Evolutionary conservation across 2,888 invertebrate genomes (phyloP), one percentile per base, ranked within the genome.

Genomic region (Exocentrus adspersus): DNA sequence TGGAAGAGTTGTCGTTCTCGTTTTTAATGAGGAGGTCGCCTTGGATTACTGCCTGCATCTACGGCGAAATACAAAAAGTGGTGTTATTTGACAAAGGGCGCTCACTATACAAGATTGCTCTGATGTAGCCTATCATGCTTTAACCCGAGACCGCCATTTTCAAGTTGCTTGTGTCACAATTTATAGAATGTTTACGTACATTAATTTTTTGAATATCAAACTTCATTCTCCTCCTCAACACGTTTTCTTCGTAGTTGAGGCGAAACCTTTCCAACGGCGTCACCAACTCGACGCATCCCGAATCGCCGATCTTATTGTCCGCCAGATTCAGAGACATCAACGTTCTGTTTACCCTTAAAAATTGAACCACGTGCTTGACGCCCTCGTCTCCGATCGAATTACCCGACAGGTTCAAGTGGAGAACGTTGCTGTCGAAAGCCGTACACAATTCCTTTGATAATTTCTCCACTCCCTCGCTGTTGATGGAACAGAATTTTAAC

Each of bases 351-450:
- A 74, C 65, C 51, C 82, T 78, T 50, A 84, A 72, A 68, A 80
- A 76, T 12, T 69, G 62, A 0, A 78, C 80, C 1, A 83, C 57
- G 12, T 75, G 53, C 21, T 28, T 37, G 2, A 75, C 76, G 1
- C 83, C 83, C 10, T 66, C 67, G 46, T 81, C 80, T 14, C 76
- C 76, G 19, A 83, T 72, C 32, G 67, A 68, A 70, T 84, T 84
- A 59, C 80, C 78, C 0, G 82, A 76, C 42, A 84, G 60, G 72
- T 83, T 80, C 30, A 84, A 65, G 24, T 74, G 75, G 3, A 84
- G 62, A 2, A 77, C 63, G n/a, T 2, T 6, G 14, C 20, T 32
- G 2, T 46, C 46, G 19, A 45, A 57, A 1, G 78, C 68, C 9
- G 41, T 61, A 37, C 51, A 67, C 37, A 83, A 66, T 68, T 76